phyloP scores from a whole-genome alignment of 2,113 vertebrate genomes.

The Sapayoa aenigma region DNA sequence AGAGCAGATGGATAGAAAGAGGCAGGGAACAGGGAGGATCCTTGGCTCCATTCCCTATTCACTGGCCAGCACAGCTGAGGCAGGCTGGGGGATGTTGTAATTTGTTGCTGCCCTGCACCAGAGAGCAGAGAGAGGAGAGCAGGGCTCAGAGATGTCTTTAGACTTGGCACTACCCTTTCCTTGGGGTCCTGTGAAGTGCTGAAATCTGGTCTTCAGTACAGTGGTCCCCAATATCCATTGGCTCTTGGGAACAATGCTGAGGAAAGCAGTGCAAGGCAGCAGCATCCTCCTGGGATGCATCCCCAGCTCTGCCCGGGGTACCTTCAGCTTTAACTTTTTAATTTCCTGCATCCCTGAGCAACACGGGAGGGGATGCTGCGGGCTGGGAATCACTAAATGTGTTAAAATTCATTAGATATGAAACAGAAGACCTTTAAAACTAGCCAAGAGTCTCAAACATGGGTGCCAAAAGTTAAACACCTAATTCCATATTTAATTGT shows the following conservation, averaged over 20 bases:
- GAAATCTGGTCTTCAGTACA: not conserved
- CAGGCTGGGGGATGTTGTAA: not conserved
- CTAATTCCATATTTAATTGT: not conserved
- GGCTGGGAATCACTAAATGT: not conserved
- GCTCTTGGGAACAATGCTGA: not conserved
- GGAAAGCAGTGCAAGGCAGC: not conserved
- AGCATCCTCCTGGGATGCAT: not conserved
- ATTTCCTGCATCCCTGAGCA: slow-evolving; percentile 68
- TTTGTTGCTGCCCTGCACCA: slow-evolving; percentile 11
- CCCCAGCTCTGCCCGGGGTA: not conserved
- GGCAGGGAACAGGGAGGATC: slow-evolving; percentile 53
- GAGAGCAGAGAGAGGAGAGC: not conserved
- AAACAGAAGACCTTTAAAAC: slow-evolving; percentile 47
- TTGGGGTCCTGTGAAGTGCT: not conserved
- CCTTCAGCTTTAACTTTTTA: slow-evolving; percentile 45
- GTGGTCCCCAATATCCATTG: not conserved
- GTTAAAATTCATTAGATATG: slow-evolving; percentile 39
- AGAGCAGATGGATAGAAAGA: slow-evolving; percentile 46
- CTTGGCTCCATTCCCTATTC: slow-evolving; percentile 46
- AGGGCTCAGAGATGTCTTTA: not conserved
- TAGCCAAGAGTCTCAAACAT: not conserved
- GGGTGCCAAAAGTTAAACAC: slow-evolving; percentile 52
- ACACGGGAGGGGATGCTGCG: slow-evolving; percentile 13
- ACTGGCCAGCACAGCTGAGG: slow-evolving; percentile 54
- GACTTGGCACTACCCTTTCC: slow-evolving; percentile 4